Evolutionary conservation across 2,888 invertebrate species (phyloP), one percentile per base, ranked within the genome.

Genomic region (Nasonovia ribisnigri): DNA sequence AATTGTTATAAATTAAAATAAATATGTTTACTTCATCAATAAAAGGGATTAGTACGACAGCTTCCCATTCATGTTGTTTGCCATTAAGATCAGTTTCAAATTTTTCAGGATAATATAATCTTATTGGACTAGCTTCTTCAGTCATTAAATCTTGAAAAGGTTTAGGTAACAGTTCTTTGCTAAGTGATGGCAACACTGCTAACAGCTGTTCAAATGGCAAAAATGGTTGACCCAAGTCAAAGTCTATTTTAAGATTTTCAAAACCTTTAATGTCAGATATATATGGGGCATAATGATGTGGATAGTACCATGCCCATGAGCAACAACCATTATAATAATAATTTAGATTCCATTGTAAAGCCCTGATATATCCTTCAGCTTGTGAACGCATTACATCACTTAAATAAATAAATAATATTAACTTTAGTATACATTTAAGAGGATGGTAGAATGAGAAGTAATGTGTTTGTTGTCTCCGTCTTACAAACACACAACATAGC

Each of bases 301-400:
- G 99, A 96, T 99, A 99, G 96, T 97, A 99, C 99, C 99, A 99
- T 57, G 98, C 98, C 99, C 99, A 99, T 0, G 99, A 99, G 91
- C 98, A 98, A 88, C 99, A 98, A 13, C 99, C 99, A 95, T 98
- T 97, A 96, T 99, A 99, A 96, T 99, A 99, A 96, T 99, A 99
- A 95, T 98, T 97, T 42, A 99, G 96, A 95, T 99, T 98, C 99
- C 99, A 99, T 95, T 99, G 99, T 90, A 99, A 97, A 0, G 99
- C 99, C 84, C 97, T 96, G 24, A 99, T 97, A 95, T 99, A 99
- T 91, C 98, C 97, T 95, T 97, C 97, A 0, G 99, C 98, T 96
- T 99, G 98, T 77, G 97, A 97, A 42, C 97, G 96, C 95, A 99
- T 96, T 16, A 98, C 97, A 95, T 97, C 97, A 42, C 93, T 93